Base-by-base conservation (phyloP, 2,888 invertebrate species). In the Lepidocyrtinus sp. region DNA sequence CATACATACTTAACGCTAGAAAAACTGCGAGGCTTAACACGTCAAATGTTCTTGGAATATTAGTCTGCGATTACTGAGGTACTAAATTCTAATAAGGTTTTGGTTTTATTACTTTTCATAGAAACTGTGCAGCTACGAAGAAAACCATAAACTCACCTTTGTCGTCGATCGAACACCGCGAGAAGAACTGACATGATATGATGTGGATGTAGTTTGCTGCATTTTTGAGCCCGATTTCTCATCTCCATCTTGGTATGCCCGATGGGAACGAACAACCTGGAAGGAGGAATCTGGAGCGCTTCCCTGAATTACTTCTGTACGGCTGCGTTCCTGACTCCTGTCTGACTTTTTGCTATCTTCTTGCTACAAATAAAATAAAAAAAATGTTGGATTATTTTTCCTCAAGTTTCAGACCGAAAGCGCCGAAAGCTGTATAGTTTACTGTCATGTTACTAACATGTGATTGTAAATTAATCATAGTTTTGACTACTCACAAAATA, bases 251-350 rank as follows among this genome's bases (percentile, higher is more conserved):
- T 85, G 82, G 69, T 84, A 84, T 61, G 86, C 82, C 17, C 83
- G 81, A 55, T 85, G 85, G 17, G 86, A 85, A 21, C 84, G 84
- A 50, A 86, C 83, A 59, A 86, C 86, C 82, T 86, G 86, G 73
- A 86, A 86, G 17, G 75, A 36, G 0, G 86, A 84, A 77, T 86
- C 86, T 61, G 86, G 86, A 77, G 86, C 84, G 55, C 67, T 84
- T 61, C 86, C 86, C 75, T 86, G 75, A 75, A 86, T 86, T n/a
- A 86, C 83, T 82, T 86, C 86, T 17, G 85, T 86, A n/a, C 86
- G 78, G 76, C 83, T 84, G 26, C 85, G 84, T 65, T 86, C 86
- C 64, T 85, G 61, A 61, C 84, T 82, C 27, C 82, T 62, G n/a
- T 84, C 85, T 12, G 84, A 84, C 55, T 86, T 81, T 26, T 85